These are phyloP conservation scores for Neoseiulus cucumeris DNA, from an alignment of 1,140 invertebrate species.

Conservation along the genomic window DNA sequence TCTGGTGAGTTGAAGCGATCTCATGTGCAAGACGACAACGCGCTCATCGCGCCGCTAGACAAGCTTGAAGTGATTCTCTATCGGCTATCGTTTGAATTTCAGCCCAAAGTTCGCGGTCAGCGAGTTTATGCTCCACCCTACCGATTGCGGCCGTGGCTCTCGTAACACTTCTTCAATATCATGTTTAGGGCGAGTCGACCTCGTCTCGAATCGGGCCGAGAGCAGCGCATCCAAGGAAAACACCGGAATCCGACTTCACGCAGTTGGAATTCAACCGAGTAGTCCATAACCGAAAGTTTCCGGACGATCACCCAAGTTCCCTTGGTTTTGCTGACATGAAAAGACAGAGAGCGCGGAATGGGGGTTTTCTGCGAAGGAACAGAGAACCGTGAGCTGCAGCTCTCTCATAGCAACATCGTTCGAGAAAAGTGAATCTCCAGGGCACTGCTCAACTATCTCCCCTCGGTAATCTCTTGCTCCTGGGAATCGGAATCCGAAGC, in stretches of 20 bases:
- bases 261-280: not conserved
- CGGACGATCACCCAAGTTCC: not conserved
- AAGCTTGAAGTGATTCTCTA: not conserved
- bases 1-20: not conserved
- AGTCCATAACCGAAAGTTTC: not conserved
- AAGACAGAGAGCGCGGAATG: no score
- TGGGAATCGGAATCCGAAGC: no score
- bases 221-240: not conserved
- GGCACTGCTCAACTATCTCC: no score
- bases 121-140: not conserved
- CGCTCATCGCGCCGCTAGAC: no score
- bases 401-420: no score
- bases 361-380: no score
- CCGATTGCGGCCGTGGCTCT: not conserved
- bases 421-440: no score
- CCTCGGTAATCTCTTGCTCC: no score
- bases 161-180: not conserved
- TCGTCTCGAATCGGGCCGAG: not conserved
- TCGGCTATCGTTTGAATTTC: not conserved
- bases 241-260: not conserved
- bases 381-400: no score
- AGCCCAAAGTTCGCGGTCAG: conserved; percentile 2
- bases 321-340: no score
- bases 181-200: not conserved
- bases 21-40: no score